Evolutionary conservation across 2,797 vertebrate species (phyloP).

Genomic region (Sandelia bainsii): DNA sequence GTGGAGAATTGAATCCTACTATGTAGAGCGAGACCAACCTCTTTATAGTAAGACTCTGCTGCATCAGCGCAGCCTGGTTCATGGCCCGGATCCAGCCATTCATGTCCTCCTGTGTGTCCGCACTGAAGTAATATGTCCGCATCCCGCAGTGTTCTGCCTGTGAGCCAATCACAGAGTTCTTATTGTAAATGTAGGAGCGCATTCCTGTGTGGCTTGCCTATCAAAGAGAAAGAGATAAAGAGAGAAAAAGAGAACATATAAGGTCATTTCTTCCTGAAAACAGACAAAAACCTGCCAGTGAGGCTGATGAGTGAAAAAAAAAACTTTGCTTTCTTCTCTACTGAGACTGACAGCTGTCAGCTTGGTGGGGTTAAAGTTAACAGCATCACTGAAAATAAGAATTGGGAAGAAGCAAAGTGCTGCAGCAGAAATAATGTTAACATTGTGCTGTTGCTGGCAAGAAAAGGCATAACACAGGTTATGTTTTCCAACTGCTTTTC

Average conservation of each 20-base stretch:
- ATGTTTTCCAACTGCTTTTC: slow-evolving; percentile 25
- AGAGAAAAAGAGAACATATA: slow-evolving; percentile 33
- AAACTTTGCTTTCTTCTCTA: slow-evolving; percentile 37
- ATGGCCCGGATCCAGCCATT: slow-evolving; percentile 96
- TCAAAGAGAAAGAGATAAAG: slow-evolving; percentile 41
- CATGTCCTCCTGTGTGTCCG: slow-evolving; percentile 98
- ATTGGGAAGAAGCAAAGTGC: slow-evolving; percentile 26
- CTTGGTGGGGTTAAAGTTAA: slow-evolving; percentile 47
- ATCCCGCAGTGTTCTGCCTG: slow-evolving; percentile 96
- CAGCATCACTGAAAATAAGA: slow-evolving; percentile 24
- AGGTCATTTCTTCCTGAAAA: slow-evolving; percentile 30
- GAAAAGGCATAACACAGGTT: slow-evolving; percentile 31
- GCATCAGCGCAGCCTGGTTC: slow-evolving; percentile 98
- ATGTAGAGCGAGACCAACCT: slow-evolving; percentile 83
- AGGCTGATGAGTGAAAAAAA: slow-evolving; percentile 45
- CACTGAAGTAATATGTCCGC: slow-evolving; percentile 99
- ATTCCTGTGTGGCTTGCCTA: slow-evolving; percentile 97
- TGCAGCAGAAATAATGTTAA: slow-evolving; percentile 49
- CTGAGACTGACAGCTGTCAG: slow-evolving; percentile 51
- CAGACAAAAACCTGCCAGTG: slow-evolving; percentile 14
- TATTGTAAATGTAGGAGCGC: slow-evolving; percentile 96
- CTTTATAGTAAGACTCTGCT: slow-evolving; percentile 91
- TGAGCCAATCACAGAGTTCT: slow-evolving; percentile 92
- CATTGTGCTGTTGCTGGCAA: slow-evolving; percentile 42
- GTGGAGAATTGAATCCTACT: slow-evolving; percentile 31